Conservation (phyloP, 2,797 vertebrate species). For the Hydrocynus forskahlii region DNA sequence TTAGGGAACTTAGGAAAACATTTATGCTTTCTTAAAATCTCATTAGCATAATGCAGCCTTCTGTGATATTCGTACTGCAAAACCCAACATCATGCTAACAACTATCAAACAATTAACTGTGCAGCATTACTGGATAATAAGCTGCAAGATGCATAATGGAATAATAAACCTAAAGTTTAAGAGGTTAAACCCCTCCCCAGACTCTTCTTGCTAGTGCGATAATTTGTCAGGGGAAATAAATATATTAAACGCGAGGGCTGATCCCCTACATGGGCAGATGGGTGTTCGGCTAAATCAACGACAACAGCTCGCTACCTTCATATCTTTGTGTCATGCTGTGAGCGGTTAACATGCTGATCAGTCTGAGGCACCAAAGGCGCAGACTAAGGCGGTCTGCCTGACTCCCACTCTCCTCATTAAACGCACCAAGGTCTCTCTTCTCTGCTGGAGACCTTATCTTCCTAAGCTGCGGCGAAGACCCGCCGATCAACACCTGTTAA, state of each 20-base stretch:
- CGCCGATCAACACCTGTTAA: constrained; percentile 67
- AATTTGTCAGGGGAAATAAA: constrained; percentile 59
- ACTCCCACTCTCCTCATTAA: constrained; percentile 88
- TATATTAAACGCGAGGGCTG: constrained; percentile 65
- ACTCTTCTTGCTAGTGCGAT: background rate
- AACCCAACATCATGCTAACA: background rate
- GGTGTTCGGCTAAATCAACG: constrained; percentile 81
- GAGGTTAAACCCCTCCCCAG: background rate
- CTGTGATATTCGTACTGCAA: background rate
- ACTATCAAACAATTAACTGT: background rate
- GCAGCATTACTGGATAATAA: background rate
- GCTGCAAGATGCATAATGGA: background rate
- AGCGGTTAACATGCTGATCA: constrained; percentile 86
- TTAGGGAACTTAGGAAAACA: background rate
- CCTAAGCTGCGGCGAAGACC: constrained; percentile 66
- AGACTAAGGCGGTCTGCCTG: constrained; percentile 77
- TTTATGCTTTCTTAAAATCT: background rate
- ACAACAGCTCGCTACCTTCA: constrained; percentile 80
- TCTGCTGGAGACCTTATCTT: constrained; percentile 74
- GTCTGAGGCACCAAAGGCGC: constrained; percentile 79
- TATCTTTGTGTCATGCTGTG: constrained; percentile 86
- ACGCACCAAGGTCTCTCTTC: constrained; percentile 77
- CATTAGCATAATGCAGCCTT: background rate
- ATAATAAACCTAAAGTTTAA: constrained; percentile 5
- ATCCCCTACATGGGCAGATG: constrained; percentile 70